Percentiles rank a stretch among this genome's conserved stretches.
These are phyloP conservation scores for Pagetopsis macropterus DNA, from an alignment of 2,797 vertebrate species.

Conservation along the genomic window DNA sequence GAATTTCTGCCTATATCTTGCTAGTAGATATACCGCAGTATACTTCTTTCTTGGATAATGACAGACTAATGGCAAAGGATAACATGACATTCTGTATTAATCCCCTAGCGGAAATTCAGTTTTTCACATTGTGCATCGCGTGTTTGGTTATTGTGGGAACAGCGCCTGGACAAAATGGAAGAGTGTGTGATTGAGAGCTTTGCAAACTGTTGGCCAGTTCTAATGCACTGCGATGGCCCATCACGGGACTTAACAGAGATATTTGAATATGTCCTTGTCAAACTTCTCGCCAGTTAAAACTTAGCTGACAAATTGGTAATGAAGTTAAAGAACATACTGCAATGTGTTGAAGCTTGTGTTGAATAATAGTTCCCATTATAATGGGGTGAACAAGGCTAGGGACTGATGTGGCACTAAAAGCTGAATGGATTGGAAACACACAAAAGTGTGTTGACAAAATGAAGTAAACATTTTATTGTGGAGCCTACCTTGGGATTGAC, in stretches of 20 bases:
- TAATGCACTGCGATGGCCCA: neutral
- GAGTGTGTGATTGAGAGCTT: neutral
- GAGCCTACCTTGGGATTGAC: neutral
- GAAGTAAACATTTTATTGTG: neutral
- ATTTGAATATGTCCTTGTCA: slow-evolving; percentile 8
- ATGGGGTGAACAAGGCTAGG: neutral
- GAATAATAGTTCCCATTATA: neutral
- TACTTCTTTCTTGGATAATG: neutral
- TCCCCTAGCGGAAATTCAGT: no score
- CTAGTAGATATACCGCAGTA: neutral
- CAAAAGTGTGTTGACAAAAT: neutral
- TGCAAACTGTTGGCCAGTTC: neutral
- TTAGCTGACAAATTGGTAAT: slow-evolving; percentile 1
- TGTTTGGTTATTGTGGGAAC: slow-evolving; percentile 12
- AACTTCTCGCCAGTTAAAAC: slow-evolving; percentile 2
- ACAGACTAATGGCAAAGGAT: neutral
- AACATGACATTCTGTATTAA: no score
- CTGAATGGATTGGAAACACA: neutral
- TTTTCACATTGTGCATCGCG: neutral
- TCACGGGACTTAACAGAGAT: neutral
- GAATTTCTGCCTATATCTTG: slow-evolving; percentile 1
- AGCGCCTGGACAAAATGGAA: slow-evolving; percentile 1
- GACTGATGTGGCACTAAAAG: neutral
- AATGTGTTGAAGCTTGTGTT: neutral
- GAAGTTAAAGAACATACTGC: neutral